These are phyloP conservation scores for Anas platyrhynchos DNA, from an alignment of 2,113 vertebrate genomes.

Conservation along the genomic window DNA sequence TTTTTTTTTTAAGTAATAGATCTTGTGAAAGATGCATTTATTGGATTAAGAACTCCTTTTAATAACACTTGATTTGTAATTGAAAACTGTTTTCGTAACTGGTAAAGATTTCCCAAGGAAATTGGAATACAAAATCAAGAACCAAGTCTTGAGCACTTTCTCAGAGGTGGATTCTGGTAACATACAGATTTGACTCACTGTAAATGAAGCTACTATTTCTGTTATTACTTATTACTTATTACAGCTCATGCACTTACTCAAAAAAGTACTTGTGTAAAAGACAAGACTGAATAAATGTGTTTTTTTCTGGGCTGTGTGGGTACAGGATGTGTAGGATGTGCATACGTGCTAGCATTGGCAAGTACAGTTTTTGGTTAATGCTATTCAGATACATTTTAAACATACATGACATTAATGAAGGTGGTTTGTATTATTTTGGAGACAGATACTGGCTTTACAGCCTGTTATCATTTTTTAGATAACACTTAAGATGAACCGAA, in stretches of 20 bases:
- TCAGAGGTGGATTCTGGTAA: not conserved
- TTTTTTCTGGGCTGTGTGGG: not conserved
- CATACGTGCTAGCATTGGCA: not conserved
- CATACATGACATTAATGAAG: not conserved
- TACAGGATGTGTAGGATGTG: not conserved
- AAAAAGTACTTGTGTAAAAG: not conserved
- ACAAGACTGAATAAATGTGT: not conserved
- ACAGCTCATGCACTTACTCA: not conserved
- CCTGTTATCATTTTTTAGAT: not conserved
- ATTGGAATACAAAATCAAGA: not conserved
- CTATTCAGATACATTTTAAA: not conserved
- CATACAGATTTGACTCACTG: rapidly evolving
- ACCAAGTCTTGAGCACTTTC: not conserved
- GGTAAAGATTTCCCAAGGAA: not conserved
- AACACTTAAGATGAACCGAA: not conserved
- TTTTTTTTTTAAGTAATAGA: not conserved
- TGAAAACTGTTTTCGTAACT: not conserved
- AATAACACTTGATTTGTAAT: not conserved
- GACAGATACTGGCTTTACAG: not conserved
- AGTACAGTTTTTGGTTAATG: not conserved
- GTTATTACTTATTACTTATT: not conserved
- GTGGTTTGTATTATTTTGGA: not conserved
- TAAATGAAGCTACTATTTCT: not conserved
- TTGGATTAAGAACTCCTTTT: not conserved
- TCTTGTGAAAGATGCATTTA: rapidly evolving